Percentiles rank a stretch among this genome's conserved stretches.
phyloP scores from a whole-genome alignment of 1,140 invertebrate species.

The Oreohelix idahoensis region DNA sequence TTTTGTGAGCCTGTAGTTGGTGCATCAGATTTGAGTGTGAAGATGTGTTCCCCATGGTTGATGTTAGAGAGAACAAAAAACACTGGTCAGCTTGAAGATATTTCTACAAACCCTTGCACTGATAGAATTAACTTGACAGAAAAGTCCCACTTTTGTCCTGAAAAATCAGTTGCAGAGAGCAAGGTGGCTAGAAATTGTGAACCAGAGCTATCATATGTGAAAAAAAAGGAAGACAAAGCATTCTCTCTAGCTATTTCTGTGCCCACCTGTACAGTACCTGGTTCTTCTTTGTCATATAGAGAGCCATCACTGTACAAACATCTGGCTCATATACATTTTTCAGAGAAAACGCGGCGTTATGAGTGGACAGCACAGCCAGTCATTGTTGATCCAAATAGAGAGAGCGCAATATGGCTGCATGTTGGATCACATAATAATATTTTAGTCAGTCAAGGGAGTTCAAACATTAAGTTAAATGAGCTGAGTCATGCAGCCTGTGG shows the following conservation, averaged over 20 bases:
- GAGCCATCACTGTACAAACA: conserved; percentile 27
- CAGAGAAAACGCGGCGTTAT: conserved; percentile 17
- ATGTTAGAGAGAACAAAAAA: background rate
- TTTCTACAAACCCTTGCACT: background rate
- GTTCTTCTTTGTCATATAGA: background rate
- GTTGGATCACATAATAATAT: background rate
- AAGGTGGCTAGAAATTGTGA: background rate
- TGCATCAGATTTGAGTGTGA: background rate
- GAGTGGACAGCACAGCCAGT: conserved; percentile 1
- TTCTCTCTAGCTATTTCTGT: background rate
- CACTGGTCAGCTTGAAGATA: background rate
- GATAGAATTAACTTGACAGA: background rate
- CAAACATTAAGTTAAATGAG: background rate
- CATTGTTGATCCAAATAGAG: background rate
- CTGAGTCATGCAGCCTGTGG: background rate
- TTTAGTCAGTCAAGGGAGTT: background rate
- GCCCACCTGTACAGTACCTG: no score
- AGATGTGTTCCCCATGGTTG: background rate
- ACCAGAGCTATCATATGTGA: background rate
- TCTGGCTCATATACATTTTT: conserved; percentile 24
- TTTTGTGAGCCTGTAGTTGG: background rate
- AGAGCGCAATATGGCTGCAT: background rate
- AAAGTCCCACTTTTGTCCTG: background rate
- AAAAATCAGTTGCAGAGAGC: background rate
- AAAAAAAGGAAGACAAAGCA: background rate